phyloP scores from a whole-genome alignment of 2,888 invertebrate genomes.

The Phyllotreta striolata region DNA sequence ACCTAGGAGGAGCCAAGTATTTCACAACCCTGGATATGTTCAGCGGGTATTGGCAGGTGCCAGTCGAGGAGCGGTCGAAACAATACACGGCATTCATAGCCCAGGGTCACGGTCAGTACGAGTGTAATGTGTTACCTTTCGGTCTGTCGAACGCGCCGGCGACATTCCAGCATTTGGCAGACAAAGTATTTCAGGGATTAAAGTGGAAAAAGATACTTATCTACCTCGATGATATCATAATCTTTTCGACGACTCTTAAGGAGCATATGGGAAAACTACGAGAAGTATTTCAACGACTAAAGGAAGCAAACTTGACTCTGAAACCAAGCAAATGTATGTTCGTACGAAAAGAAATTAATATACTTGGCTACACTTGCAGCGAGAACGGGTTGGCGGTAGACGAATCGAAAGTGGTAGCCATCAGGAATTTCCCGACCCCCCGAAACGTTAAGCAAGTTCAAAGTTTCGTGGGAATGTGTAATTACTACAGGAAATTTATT shows the following conservation, averaged over 20 bases:
- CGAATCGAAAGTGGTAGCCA: constrained; percentile 9
- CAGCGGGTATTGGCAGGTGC: constrained; percentile 43
- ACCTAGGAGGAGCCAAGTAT: constrained; percentile 37
- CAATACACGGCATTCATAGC: constrained; percentile 43
- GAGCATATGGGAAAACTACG: constrained; percentile 37
- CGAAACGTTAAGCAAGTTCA: constrained; percentile 32
- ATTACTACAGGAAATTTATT: constrained; percentile 40
- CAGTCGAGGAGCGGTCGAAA: constrained; percentile 33
- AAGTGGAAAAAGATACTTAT: constrained; percentile 42
- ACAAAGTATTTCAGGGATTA: constrained; percentile 39
- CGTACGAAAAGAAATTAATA: constrained; percentile 39
- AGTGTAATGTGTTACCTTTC: constrained; percentile 44
- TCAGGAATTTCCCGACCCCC: constrained; percentile 42
- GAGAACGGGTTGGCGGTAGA: constrained; percentile 35
- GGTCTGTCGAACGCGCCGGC: constrained; percentile 45
- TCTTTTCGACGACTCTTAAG: constrained; percentile 37
- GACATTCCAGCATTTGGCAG: constrained; percentile 42
- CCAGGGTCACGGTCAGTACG: constrained; percentile 40
- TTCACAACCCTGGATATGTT: constrained; percentile 44
- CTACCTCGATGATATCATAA: constrained; percentile 44
- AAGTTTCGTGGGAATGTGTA: constrained; percentile 42
- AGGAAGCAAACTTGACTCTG: constrained; percentile 36
- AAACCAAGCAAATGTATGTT: constrained; percentile 34
- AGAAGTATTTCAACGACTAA: constrained; percentile 36
- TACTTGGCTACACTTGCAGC: constrained; percentile 44